Base-by-base conservation (phyloP, 2,797 vertebrate genomes). In the Cheirogaleus major region DNA sequence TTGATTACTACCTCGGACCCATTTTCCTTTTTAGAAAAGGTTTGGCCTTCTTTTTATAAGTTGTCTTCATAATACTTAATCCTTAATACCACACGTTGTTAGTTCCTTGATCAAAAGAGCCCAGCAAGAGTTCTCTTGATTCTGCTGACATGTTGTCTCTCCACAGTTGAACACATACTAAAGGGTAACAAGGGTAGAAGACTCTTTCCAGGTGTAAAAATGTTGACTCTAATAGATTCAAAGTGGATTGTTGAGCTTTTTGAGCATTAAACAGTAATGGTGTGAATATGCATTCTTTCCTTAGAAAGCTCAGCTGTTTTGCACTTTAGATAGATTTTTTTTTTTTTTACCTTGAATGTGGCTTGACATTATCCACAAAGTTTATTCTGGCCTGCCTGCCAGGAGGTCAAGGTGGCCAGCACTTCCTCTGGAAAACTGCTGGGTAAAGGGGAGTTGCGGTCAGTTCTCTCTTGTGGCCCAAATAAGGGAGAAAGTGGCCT, bases 11-110 rank as follows among this genome's bases (percentile, higher is more conserved):
- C 22, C 2, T 45, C 65, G 57, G 30, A 59, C 22, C 11, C 12
- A 25, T 87, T 96, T 91, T 72, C 12, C n/a, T 81, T 91, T 75
- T 75, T 23, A 59, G 59, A 38, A 75, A 85, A 93, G 76, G 9
- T 78, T 82, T 90, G 63, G 12, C 45, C 35, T 83, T 91, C 67
- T 63, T 35, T 35, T 96, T 82, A 25, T 85, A 43, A 52, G 41
- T 87, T 23, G 22, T 75, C 69, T 86, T 76, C 61, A 43, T 38
- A 59, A 63, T 61, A 52, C 25, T 57, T 79, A 79, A 55, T 48
- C 35, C 25, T 90, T 4, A 89, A 57, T 87, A 83, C 48, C n/a
- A 61, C 9, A 89, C 15, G 17, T 82, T 57, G 7, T 79, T 89
- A 92, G 81, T 43, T 81, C 63, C 35, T 59, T 89, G 70, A 83